phyloP scores from a whole-genome alignment of 2,888 invertebrate genomes.

The Apamea crenata region DNA sequence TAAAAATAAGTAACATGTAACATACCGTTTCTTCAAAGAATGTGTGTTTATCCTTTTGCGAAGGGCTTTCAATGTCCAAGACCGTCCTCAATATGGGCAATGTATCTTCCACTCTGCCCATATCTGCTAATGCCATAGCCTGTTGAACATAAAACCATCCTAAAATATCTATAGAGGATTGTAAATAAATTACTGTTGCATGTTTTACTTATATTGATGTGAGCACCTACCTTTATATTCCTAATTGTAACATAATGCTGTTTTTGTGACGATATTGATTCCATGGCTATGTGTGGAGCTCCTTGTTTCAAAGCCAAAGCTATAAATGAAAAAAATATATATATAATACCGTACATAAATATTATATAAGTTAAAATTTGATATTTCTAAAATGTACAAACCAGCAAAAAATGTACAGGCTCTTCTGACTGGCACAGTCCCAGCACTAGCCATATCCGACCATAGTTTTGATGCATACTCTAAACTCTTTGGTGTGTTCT shows the following conservation, averaged over 20 bases:
- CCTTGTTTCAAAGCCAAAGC: slow-evolving; percentile 93
- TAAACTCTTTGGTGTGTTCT: slow-evolving; percentile 93
- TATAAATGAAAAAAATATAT: slow-evolving; percentile 69
- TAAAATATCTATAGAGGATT: not conserved
- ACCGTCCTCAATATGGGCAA: slow-evolving; percentile 90
- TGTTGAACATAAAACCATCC: slow-evolving; percentile 66
- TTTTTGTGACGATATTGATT: slow-evolving; percentile 90
- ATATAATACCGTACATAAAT: not conserved
- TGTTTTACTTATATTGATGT: not conserved
- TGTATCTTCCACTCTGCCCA: slow-evolving; percentile 92
- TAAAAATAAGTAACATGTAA: slow-evolving; percentile 42
- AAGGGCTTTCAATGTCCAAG: slow-evolving; percentile 89
- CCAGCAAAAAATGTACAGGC: slow-evolving; percentile 91
- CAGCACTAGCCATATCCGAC: slow-evolving; percentile 89
- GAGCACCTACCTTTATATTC: slow-evolving; percentile 91
- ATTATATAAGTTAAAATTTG: no score
- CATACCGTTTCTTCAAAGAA: slow-evolving; percentile 92
- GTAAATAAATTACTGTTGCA: not conserved
- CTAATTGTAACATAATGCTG: slow-evolving; percentile 92
- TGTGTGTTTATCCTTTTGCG: slow-evolving; percentile 87
- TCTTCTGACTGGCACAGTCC: slow-evolving; percentile 91
- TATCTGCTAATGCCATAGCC: slow-evolving; percentile 88
- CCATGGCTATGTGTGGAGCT: slow-evolving; percentile 92
- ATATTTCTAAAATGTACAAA: slow-evolving; percentile 62
- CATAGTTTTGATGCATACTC: slow-evolving; percentile 92